Evolutionary conservation across 2,113 vertebrate genomes (phyloP).

Genomic region (Corythornis vintsioides): DNA sequence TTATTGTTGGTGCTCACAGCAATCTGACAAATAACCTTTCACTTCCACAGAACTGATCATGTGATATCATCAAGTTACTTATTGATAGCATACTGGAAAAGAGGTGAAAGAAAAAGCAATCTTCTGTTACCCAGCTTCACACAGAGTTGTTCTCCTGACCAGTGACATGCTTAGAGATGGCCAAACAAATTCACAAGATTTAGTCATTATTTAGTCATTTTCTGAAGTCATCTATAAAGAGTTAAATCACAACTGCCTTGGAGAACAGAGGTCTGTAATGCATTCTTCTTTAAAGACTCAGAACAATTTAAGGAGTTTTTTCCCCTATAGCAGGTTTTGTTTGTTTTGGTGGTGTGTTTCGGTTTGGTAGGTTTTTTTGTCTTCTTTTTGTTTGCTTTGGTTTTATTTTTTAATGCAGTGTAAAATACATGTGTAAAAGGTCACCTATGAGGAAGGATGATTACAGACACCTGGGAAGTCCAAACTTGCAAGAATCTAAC

Average conservation of each 20-base stretch:
- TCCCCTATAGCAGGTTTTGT: neutral
- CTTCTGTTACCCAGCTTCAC: neutral
- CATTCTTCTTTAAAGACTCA: neutral
- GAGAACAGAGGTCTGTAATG: neutral
- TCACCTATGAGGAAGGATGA: neutral
- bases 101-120: neutral
- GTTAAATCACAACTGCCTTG: neutral
- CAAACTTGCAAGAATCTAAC: neutral
- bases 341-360: no score
- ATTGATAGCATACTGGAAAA: neutral
- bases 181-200: neutral
- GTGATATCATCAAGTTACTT: conserved; percentile 21
- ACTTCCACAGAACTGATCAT: neutral
- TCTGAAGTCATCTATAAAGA: neutral
- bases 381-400: no score
- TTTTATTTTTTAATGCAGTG: neutral
- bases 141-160: neutral
- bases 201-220: neutral
- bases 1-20: neutral
- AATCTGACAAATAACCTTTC: neutral
- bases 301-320: neutral
- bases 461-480: neutral
- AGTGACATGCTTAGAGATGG: neutral
- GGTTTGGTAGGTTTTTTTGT: no score
- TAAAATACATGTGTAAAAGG: neutral